Base-by-base conservation (phyloP, 2,888 invertebrate species). In the Troides aeacus region DNA sequence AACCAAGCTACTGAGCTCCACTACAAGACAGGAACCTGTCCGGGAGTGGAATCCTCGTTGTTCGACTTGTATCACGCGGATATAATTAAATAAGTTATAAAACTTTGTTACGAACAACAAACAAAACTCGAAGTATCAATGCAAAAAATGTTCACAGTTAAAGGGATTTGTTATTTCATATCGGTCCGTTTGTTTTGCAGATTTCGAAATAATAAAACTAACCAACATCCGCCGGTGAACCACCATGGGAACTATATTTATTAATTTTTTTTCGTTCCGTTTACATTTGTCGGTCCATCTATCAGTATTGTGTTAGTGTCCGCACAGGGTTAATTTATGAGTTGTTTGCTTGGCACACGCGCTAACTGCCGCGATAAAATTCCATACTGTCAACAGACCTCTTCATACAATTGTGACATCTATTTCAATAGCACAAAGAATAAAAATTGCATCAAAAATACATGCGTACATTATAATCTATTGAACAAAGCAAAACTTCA, bases 341-440 rank as follows among this genome's bases (percentile, higher is more conserved):
- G 80, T 84, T 89, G 88, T 89, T 89, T 89, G 85, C 83, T 79
- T 72, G 71, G 71, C 79, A 73, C 74, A 76, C 70, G 74, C 69
- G 74, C 76, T 75, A 76, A 78, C 76, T 77, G 75, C 76, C 78
- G 76, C 75, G 77, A 79, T 80, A 82, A 80, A 81, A 80, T 78
- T 74, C 78, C 77, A 79, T 82, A 81, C 74, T 81, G 75, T 68
- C 73, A 73, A 42, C 62, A 12, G 15, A 53, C 7, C 23, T 42
- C 23, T 56, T 12, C n/a, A 66, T 53, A 63, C 66, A n/a, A 70
- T 63, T 53, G 1, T 63, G 24, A 24, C 42, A 53, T 59, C 59
- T 70, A 63, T 60, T 21, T 12, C 15, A 17, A 66, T 56, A 3
- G 3, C 8, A 1, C 7, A 50, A 69, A 23, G 50, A 65, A 62